Evolutionary conservation across 2,888 invertebrate genomes (phyloP).

Genomic region (Morinoia aosen): DNA sequence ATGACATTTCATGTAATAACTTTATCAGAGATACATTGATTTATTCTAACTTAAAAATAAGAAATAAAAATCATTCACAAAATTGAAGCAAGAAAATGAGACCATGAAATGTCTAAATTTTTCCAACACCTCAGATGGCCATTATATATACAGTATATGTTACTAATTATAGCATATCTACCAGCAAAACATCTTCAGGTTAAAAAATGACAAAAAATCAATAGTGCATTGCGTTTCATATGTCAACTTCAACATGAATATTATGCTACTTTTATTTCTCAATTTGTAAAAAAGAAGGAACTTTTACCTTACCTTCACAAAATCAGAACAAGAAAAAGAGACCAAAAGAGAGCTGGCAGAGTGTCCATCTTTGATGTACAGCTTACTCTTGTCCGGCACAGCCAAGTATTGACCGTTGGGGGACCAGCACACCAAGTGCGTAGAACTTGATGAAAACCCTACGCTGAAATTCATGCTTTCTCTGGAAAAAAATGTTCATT

Average conservation of each 20-base stretch:
- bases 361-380: conserved; percentile 58
- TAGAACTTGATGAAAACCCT: conserved; percentile 50
- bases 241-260: background rate
- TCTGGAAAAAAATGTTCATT: background rate
- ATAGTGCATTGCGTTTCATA: background rate
- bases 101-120: too few relatives aligned
- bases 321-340: conserved; percentile 56
- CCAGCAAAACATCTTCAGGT: too few relatives aligned
- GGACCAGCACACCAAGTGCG: conserved; percentile 55
- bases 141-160: background rate
- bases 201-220: background rate
- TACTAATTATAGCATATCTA: background rate
- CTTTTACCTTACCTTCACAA: conserved; percentile 53
- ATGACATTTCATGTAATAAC: too few relatives aligned
- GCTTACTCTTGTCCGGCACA: conserved; percentile 56
- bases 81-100: too few relatives aligned
- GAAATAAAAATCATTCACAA: too few relatives aligned
- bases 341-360: conserved; percentile 52
- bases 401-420: conserved; percentile 60
- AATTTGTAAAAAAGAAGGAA: too few relatives aligned
- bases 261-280: background rate
- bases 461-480: conserved; percentile 60
- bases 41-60: too few relatives aligned
- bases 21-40: too few relatives aligned
- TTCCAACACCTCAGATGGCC: too few relatives aligned